phyloP scores from a whole-genome alignment of 2,113 vertebrate genomes.

The Phocoena phocoena region DNA sequence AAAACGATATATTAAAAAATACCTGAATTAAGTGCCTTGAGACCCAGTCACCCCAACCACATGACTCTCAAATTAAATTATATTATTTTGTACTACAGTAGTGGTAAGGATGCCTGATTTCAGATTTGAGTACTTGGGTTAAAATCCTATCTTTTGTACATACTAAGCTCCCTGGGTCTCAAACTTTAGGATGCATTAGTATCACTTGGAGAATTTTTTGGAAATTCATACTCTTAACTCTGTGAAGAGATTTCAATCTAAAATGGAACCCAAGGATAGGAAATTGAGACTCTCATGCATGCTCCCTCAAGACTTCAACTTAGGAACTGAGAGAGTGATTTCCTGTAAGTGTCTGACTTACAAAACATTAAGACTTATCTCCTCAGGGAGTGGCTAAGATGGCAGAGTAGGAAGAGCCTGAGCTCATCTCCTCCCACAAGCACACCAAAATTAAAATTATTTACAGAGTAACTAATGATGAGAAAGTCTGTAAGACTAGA shows the following conservation, averaged over 20 bases:
- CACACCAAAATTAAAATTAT: background rate
- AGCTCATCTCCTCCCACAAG: background rate
- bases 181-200: background rate
- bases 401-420: background rate
- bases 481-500: background rate
- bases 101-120: background rate
- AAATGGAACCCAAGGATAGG: background rate
- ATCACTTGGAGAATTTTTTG: background rate
- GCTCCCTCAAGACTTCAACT: background rate
- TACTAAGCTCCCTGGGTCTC: background rate
- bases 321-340: background rate
- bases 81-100: background rate
- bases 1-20: background rate
- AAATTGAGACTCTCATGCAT: background rate
- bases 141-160: background rate
- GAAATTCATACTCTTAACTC: background rate
- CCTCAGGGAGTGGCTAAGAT: background rate
- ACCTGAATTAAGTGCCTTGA: background rate
- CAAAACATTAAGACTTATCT: background rate
- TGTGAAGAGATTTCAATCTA: background rate
- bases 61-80: background rate
- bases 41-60: background rate
- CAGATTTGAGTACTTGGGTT: background rate
- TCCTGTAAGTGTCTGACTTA: background rate
- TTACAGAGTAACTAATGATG: background rate